phyloP scores from a whole-genome alignment of 1,140 invertebrate genomes.

The Heterodera schachtii region DNA sequence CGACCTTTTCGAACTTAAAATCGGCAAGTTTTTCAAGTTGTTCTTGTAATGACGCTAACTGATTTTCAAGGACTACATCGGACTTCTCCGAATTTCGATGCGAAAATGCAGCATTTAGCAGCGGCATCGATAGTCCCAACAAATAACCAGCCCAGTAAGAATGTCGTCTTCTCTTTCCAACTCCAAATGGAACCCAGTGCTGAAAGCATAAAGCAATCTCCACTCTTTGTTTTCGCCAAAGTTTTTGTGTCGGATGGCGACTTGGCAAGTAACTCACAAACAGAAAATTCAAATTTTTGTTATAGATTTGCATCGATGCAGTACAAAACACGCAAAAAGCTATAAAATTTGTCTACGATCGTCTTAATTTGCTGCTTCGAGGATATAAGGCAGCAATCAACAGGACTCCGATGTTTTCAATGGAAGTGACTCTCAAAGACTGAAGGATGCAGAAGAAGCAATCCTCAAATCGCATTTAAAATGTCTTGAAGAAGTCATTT shows the following conservation, averaged over 20 bases:
- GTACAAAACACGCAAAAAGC: conserved; percentile 30
- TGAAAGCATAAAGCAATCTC: conserved; percentile 21
- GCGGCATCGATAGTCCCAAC: background rate
- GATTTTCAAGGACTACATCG: conserved; percentile 17
- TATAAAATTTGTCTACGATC: conserved; percentile 36
- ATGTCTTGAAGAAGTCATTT: conserved; percentile 8
- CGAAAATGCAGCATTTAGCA: conserved; percentile 14
- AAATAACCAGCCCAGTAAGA: background rate
- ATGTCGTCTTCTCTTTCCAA: conserved; percentile 32
- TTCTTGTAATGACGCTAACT: background rate
- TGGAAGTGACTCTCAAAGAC: conserved; percentile 28
- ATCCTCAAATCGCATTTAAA: conserved; percentile 27
- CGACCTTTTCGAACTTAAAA: conserved; percentile 51
- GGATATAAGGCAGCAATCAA: conserved; percentile 25
- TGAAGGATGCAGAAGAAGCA: conserved; percentile 43
- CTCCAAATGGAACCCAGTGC: conserved; percentile 13
- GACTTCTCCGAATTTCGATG: conserved; percentile 2
- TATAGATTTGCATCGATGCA: conserved; percentile 14
- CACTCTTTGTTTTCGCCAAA: conserved; percentile 37
- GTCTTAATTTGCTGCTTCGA: conserved; percentile 35
- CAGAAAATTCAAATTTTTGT: background rate
- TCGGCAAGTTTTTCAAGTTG: conserved; percentile 41
- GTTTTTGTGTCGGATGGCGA: conserved; percentile 34
- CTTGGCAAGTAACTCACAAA: background rate
- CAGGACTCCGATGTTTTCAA: conserved; percentile 2